Evolutionary conservation across 1,140 invertebrate genomes (phyloP), one percentile per base, ranked within the genome.

Genomic region (Brachionus manjavacas): DNA sequence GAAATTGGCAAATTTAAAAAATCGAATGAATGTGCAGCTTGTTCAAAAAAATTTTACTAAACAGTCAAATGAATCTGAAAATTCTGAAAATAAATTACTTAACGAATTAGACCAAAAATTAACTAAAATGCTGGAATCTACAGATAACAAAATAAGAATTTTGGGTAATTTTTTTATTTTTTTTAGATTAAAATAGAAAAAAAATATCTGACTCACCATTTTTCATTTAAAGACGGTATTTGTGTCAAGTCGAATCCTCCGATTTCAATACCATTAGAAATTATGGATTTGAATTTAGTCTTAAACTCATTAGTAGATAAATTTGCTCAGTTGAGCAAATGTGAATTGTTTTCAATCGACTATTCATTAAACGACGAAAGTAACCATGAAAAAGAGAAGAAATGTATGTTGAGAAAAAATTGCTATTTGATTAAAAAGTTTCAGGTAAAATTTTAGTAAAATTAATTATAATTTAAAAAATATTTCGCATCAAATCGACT

Each of bases 291-390:
- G 39, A 39, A 16, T 39, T 72, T 41, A 23, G 43, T 20, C 41
- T 16, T 72, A 41, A 41, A 72, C 16, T 72, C 20, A 72, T 72
- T 72, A 72, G 43, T 41, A 43, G 39, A 72, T 41, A 72, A 72
- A 72, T 46, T 72, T 16, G 16, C 14, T 16, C 16, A 35, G 39
- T 72, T 72, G 68, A 41, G 28, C 31, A 72, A 72, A 72, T 41
- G 41, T 1, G 35, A 72, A 72, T 72, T 72, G 16, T 72, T 72
- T 41, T 7, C 23, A 72, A 39, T 72, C 39, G 68, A 72, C 7
- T 72, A 72, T 72, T 72, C 35, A 39, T 41, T 7, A 41, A 20
- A 72, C 7, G 52, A 60, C 20, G 20, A 60, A 60, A 60, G 20
- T 23, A 72, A 72, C 35, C 25, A 68, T 68, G 25, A 31, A 39